phyloP scores from a whole-genome alignment of 2,888 invertebrate species.

The Pinctada fucata region DNA sequence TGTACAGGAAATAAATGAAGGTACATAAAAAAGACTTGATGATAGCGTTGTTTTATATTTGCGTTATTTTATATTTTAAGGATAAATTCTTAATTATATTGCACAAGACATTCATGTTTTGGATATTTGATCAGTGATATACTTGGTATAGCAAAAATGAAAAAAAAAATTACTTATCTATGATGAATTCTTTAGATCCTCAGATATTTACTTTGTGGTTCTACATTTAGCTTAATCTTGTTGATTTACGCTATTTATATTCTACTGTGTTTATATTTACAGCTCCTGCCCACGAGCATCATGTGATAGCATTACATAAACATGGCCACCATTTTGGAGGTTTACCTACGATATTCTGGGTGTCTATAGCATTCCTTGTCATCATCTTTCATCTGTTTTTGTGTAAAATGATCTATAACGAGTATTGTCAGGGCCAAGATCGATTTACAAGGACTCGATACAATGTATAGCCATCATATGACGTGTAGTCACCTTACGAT shows the following conservation, averaged over 20 bases:
- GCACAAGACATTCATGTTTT: neutral
- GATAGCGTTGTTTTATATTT: too few relatives aligned
- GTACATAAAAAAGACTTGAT: slow-evolving; percentile 70
- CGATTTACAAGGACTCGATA: slow-evolving; percentile 61
- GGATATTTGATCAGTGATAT: too few relatives aligned
- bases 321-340: slow-evolving; percentile 94
- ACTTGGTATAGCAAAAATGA: too few relatives aligned
- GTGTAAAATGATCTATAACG: slow-evolving; percentile 92
- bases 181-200: too few relatives aligned
- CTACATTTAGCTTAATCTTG: too few relatives aligned
- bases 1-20: slow-evolving; percentile 82
- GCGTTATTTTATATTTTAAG: too few relatives aligned
- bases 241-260: too few relatives aligned
- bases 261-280: slow-evolving; percentile 49
- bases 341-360: slow-evolving; percentile 93
- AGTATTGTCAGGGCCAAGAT: slow-evolving; percentile 83
- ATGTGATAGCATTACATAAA: slow-evolving; percentile 92
- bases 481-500: too few relatives aligned
- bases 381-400: slow-evolving; percentile 94
- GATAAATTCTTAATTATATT: neutral
- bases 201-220: too few relatives aligned
- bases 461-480: slow-evolving; percentile 54
- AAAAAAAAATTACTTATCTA: too few relatives aligned
- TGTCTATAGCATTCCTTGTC: slow-evolving; percentile 90
- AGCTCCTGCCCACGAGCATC: slow-evolving; percentile 94